Percentiles rank a stretch among this genome's conserved stretches.
Conservation (phyloP, 2,113 vertebrate species). For the Sinocyclocheilus anophthalmus region DNA sequence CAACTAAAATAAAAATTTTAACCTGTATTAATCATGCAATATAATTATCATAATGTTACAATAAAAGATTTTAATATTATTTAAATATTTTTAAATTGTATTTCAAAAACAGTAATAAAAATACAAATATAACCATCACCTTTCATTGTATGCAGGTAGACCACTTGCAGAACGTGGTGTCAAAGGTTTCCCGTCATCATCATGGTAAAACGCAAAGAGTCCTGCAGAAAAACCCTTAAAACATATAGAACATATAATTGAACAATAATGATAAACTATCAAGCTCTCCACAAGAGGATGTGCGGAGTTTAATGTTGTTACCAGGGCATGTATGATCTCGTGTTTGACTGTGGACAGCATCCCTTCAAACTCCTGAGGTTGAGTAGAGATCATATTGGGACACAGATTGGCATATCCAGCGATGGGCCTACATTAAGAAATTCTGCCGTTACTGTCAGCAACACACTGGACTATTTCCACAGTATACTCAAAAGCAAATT, state of each 20-base stretch:
- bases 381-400: conserved; percentile 93
- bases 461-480: neutral
- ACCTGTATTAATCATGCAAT: neutral
- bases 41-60: neutral
- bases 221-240: conserved; percentile 95
- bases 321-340: conserved; percentile 96
- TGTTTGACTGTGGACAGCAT: conserved; percentile 98
- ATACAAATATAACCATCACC: conserved; percentile 68
- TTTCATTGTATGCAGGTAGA: conserved; percentile 92
- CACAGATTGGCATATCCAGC: conserved; percentile 98
- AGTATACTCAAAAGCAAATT: neutral
- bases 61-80: too few relatives aligned
- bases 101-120: neutral
- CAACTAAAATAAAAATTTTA: neutral
- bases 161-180: conserved; percentile 89
- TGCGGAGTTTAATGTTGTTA: conserved; percentile 58
- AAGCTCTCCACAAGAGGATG: neutral
- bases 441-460: conserved; percentile 28
- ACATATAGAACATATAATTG: conserved; percentile 6
- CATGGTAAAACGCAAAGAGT: conserved; percentile 94
- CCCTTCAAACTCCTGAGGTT: conserved; percentile 91
- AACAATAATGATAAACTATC: neutral
- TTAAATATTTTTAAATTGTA: too few relatives aligned
- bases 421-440: conserved; percentile 79
- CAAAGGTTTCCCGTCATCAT: conserved; percentile 89